phyloP scores from a whole-genome alignment of 2,113 vertebrate species.

The Haemorhous mexicanus region DNA sequence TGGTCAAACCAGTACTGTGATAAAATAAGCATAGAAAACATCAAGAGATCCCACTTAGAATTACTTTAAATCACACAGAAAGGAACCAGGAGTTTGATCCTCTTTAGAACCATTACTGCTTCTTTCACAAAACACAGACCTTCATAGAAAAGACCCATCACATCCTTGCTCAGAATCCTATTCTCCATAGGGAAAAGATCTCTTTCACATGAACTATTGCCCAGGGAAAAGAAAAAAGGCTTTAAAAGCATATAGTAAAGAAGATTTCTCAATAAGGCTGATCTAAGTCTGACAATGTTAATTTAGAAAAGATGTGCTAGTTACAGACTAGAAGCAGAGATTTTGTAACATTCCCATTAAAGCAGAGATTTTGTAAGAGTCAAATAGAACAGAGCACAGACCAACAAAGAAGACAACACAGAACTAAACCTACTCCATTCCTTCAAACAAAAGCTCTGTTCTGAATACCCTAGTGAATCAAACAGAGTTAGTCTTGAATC shows the following conservation, averaged over 20 bases:
- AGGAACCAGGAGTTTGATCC: background rate
- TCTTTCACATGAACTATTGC: background rate
- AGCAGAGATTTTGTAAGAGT: background rate
- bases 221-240: background rate
- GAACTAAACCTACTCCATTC: background rate
- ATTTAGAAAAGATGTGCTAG: background rate
- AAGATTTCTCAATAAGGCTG: background rate
- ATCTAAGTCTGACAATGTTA: background rate
- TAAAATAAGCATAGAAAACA: background rate
- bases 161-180: background rate
- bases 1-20: background rate
- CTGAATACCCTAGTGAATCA: background rate
- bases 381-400: fast-evolving
- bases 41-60: background rate
- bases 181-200: background rate
- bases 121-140: background rate
- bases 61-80: background rate
- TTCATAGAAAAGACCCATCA: background rate
- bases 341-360: background rate
- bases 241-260: background rate
- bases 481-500: background rate
- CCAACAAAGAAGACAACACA: background rate
- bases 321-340: background rate
- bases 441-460: background rate
- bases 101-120: background rate